Evolutionary conservation across 2,888 invertebrate genomes (phyloP).

Genomic region (Desoria tigrina): DNA sequence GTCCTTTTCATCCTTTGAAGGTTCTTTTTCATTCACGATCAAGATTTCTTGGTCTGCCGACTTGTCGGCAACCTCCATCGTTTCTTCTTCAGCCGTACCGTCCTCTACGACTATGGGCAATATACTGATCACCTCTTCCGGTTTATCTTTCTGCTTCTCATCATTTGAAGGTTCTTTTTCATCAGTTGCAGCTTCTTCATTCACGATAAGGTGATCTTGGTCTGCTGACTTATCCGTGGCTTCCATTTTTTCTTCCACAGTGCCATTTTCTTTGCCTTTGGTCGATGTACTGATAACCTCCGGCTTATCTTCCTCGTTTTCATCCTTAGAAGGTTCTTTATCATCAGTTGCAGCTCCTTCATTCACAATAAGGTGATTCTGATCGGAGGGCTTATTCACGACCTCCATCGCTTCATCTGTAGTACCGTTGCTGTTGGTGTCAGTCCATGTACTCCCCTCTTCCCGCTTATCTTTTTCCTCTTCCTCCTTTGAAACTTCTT

Average conservation of each 20-base stretch:
- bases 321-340: not conserved
- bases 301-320: not conserved
- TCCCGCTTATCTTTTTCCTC: slow-evolving; percentile 2
- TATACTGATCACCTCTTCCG: too few relatives aligned
- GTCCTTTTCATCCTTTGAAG: not conserved
- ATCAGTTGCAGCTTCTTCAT: not conserved
- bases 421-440: too few relatives aligned
- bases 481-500: too few relatives aligned
- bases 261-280: not conserved
- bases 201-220: not conserved
- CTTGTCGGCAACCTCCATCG: too few relatives aligned
- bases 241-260: not conserved
- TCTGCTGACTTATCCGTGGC: not conserved
- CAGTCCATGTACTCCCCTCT: too few relatives aligned
- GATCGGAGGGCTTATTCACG: too few relatives aligned
- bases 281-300: too few relatives aligned
- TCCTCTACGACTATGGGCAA: too few relatives aligned
- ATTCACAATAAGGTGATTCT: not conserved
- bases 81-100: too few relatives aligned
- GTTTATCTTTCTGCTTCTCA: slow-evolving; percentile 1
- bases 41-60: too few relatives aligned
- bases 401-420: too few relatives aligned
- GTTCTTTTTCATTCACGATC: not conserved
- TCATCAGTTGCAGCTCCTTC: not conserved
- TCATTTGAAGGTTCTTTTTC: too few relatives aligned